A percentile compares a stretch with the other conserved stretches of the same genome.
These are phyloP conservation scores for Dromaius novaehollandiae DNA, from an alignment of 2,113 vertebrate genomes.

Conservation along the genomic window DNA sequence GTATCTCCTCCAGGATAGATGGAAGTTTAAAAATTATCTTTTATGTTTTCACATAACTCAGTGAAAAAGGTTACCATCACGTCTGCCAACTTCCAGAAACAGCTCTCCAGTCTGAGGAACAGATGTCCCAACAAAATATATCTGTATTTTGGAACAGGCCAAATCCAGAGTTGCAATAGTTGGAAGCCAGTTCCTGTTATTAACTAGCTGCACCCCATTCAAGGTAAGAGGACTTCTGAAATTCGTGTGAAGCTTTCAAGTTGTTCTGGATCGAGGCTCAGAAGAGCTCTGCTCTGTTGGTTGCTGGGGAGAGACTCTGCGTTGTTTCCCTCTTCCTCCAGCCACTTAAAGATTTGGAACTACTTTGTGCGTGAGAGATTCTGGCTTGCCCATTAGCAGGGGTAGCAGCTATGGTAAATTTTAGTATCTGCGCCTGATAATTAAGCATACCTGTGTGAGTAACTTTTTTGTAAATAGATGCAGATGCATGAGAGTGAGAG, in stretches of 20 bases:
- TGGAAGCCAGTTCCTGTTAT: not conserved
- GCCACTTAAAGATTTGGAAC: not conserved
- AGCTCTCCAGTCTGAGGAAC: not conserved
- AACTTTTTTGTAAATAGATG: conserved; percentile 42
- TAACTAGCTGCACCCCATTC: not conserved
- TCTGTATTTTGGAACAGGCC: not conserved
- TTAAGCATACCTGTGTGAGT: not conserved
- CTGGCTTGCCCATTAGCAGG: not conserved
- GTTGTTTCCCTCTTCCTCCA: not conserved
- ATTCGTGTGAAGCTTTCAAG: not conserved
- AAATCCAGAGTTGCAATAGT: not conserved
- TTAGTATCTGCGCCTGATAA: not conserved
- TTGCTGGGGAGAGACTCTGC: not conserved
- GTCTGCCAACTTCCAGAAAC: not conserved
- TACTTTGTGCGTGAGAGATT: fast-evolving
- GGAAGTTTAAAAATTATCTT: not conserved
- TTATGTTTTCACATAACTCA: not conserved
- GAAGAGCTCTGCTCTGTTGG: not conserved
- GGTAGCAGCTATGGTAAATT: not conserved
- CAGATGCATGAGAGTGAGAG: not conserved
- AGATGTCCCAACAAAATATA: not conserved
- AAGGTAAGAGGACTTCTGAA: not conserved
- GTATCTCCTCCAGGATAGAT: not conserved
- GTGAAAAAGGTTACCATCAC: not conserved
- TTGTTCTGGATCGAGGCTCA: not conserved